Percentiles rank a stretch among this genome's conserved stretches.
Conservation (phyloP, 2,113 vertebrate genomes). For the Vidua chalybeata region DNA sequence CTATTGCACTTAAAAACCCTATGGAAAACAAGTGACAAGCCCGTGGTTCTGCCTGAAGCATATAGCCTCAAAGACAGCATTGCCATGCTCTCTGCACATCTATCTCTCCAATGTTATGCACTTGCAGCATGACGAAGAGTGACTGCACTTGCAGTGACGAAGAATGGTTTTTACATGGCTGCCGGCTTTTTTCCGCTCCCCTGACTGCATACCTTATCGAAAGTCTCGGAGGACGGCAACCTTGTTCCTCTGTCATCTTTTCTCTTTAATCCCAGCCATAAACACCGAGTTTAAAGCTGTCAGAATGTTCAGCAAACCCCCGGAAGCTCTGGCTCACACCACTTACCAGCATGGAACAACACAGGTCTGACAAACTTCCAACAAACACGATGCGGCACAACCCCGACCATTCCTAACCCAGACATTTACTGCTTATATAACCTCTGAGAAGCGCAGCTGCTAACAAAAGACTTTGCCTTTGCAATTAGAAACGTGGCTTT, state of each 20-base stretch:
- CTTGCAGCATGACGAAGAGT: accelerated
- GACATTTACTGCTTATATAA: accelerated
- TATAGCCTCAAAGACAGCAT: accelerated
- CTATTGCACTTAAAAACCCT: neutral
- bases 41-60: neutral
- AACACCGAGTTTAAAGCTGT: neutral
- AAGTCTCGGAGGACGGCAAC: neutral
- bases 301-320: neutral
- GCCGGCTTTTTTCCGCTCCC: neutral
- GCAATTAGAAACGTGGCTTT: neutral
- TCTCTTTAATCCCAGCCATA: neutral
- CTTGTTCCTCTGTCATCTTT: neutral
- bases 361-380: neutral
- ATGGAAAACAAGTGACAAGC: neutral
- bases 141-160: accelerated
- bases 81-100: accelerated
- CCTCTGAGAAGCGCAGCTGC: neutral
- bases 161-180: neutral
- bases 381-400: neutral
- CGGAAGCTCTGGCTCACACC: neutral
- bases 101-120: accelerated
- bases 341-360: neutral
- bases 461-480: neutral
- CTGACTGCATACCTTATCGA: neutral
- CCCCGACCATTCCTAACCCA: neutral